These are phyloP conservation scores for Acanthosepion pharaonis DNA, from an alignment of 2,888 invertebrate species.

Conservation along the genomic window DNA sequence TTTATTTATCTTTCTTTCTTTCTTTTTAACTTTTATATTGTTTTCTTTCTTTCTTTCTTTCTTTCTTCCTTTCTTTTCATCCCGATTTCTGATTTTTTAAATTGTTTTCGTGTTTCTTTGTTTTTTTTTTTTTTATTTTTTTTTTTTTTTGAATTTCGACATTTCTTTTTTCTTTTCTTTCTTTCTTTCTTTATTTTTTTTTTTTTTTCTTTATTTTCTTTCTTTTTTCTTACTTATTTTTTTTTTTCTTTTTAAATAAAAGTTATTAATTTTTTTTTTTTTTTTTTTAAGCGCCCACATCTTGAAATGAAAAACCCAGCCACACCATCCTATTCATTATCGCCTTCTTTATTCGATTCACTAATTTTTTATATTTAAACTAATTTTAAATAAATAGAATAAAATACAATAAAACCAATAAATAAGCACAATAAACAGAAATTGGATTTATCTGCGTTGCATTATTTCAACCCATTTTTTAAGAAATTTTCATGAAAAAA, in stretches of 20 bases:
- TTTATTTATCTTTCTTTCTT: not conserved
- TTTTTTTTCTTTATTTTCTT: not conserved
- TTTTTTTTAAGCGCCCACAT: fast-evolving
- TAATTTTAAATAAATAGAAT: too few relatives aligned
- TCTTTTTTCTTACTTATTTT: too few relatives aligned
- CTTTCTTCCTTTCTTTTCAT: not conserved
- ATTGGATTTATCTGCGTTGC: not conserved
- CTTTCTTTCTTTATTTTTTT: not conserved
- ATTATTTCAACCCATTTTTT: too few relatives aligned
- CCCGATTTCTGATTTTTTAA: not conserved
- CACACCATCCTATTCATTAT: not conserved
- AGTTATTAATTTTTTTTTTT: too few relatives aligned
- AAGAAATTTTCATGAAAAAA: too few relatives aligned
- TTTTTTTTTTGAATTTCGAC: too few relatives aligned
- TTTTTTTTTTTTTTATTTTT: not conserved
- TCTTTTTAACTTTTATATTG: not conserved
- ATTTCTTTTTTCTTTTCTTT: fast-evolving
- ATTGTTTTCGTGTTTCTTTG: not conserved
- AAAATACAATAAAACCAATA: not conserved
- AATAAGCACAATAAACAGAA: not conserved
- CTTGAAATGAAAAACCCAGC: not conserved
- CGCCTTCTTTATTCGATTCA: not conserved
- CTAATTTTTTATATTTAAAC: too few relatives aligned
- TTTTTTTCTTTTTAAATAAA: too few relatives aligned
- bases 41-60: not conserved